Percentiles rank a stretch among this genome's conserved stretches.
These are phyloP conservation scores for Caenorhabditis japonica DNA, from an alignment of 2,888 invertebrate genomes.

Conservation along the genomic window DNA sequence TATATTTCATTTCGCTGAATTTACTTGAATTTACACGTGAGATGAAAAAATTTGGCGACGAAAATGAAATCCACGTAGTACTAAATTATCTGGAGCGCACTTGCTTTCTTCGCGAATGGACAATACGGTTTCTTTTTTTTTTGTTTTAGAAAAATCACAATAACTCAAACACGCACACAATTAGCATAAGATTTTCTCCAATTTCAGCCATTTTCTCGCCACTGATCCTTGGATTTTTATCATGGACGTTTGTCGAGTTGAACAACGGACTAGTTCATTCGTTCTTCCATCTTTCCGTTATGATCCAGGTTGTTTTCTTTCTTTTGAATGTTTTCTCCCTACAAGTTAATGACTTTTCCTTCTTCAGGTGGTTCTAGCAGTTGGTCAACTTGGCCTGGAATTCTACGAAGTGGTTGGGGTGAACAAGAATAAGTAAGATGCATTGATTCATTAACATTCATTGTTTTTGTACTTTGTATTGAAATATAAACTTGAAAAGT, in stretches of 20 bases:
- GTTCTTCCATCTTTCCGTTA: conserved; percentile 37
- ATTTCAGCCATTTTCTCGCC: conserved; percentile 60
- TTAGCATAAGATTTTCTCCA: background rate
- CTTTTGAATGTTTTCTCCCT: background rate
- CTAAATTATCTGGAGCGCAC: too few species aligned
- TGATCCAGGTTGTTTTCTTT: conserved; percentile 14
- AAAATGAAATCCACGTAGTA: too few species aligned
- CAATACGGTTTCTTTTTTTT: background rate
- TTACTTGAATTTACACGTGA: too few species aligned
- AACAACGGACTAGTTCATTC: conserved; percentile 49
- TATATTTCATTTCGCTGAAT: too few species aligned
- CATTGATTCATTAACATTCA: background rate
- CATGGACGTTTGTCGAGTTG: conserved; percentile 46
- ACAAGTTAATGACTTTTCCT: background rate
- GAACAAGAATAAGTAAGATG: conserved; percentile 20
- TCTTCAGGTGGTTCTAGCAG: conserved; percentile 30
- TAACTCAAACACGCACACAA: background rate
- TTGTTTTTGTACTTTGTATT: too few species aligned
- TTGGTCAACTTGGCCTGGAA: conserved; percentile 39
- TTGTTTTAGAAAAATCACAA: too few species aligned
- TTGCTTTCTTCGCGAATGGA: too few species aligned
- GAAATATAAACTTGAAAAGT: too few species aligned
- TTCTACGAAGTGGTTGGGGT: conserved; percentile 39
- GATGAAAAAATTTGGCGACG: too few species aligned
- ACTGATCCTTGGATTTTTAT: conserved; percentile 49